These are phyloP conservation scores for Drosophila saltans DNA, from an alignment of 1,140 invertebrate species.

Conservation along the genomic window DNA sequence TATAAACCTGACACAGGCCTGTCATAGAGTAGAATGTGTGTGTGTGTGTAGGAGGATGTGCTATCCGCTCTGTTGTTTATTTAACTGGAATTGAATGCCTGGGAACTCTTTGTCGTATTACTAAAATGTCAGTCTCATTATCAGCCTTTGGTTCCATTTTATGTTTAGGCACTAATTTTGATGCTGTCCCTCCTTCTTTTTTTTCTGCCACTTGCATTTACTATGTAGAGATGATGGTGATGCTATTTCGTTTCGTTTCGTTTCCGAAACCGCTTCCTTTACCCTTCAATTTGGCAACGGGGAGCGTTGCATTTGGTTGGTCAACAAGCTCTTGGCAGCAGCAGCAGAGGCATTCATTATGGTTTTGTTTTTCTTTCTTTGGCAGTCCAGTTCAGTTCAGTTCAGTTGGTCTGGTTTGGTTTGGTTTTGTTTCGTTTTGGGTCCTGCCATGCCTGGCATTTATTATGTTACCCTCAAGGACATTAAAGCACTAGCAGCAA, in stretches of 20 bases:
- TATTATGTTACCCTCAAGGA: conserved; percentile 58
- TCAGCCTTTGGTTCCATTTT: neutral
- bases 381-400: conserved; percentile 31
- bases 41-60: neutral
- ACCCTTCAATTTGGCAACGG: conserved; percentile 14
- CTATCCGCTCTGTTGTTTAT: neutral
- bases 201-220: neutral
- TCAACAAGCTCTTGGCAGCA: conserved; percentile 63
- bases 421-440: conserved; percentile 23
- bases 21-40: neutral
- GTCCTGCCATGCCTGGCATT: conserved; percentile 37
- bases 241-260: neutral
- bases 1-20: neutral
- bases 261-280: neutral
- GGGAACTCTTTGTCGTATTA: neutral
- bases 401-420: conserved; percentile 41
- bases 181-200: neutral
- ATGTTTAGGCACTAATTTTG: conserved; percentile 2
- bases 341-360: conserved; percentile 56
- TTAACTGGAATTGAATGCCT: neutral
- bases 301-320: conserved; percentile 41
- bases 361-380: conserved; percentile 55
- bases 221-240: neutral
- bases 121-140: conserved; percentile 4
- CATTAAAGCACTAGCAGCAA: conserved; percentile 23